Evolutionary conservation across 2,113 vertebrate genomes (phyloP), one percentile per base, ranked within the genome.

Genomic region (Micromys minutus): DNA sequence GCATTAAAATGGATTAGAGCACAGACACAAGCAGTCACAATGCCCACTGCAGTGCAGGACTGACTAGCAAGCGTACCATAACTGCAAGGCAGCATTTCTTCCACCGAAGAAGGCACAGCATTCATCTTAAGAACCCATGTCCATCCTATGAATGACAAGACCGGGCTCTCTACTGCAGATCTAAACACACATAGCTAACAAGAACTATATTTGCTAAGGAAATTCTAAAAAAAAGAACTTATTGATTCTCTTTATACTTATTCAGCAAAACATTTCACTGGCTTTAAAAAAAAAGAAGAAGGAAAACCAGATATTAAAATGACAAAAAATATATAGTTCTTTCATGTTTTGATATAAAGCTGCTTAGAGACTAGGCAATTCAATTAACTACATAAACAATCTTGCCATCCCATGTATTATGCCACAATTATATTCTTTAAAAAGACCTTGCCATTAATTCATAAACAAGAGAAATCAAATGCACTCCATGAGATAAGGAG

Each of bases 311-410:
- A 74, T 31, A 75, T 36, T n/a, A 5, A 87, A 89, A 83, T 52
- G 39, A 76, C 34, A 55, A 75, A 50, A 93, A 55, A 55, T 8
- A 89, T 9, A 69, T 10, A 69, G 22, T 72, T 81, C 42, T 75
- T 75, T 26, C 7, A 84, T 86, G 71, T 76, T n/a, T 72, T 42
- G 31, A 88, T 74, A 77, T 34, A 76, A 50, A 72, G 34, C n/a
- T 85, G 34, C 79, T 96, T 74, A 71, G 29, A 83, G n/a, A 89
- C 5, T 50, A 81, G 95, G 63, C 31, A 75, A 63, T 83, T 95
- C 45, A 59, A 87, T 87, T 29, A 42, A 65, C 55, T 69, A 79
- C 24, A 87, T 59, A 83, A 83, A 80, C 59, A 91, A 79, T 80
- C 15, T 89, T 79, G 69, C 12, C 79, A 91, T 55, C n/a, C 63